Evolutionary conservation across 2,113 vertebrate genomes (phyloP), one percentile per base, ranked within the genome.

Genomic region (Ramphastos sulfuratus): DNA sequence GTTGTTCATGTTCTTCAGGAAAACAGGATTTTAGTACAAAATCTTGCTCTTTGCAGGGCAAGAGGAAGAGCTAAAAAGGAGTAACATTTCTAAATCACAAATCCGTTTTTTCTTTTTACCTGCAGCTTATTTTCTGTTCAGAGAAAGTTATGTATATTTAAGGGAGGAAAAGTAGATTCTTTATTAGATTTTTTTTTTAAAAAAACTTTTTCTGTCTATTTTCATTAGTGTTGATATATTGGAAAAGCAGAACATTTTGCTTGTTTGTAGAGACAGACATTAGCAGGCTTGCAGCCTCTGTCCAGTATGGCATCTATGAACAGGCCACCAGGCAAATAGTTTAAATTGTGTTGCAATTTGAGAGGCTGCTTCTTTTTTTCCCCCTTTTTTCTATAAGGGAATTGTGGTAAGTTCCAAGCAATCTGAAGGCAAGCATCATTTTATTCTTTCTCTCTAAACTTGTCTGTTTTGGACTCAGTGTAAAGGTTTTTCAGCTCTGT

Each of bases 271-370:
- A 67, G 58, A 50, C 15, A 83, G 65, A 25, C 21, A 52, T 17
- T 35, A 74, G 46, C 56, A 90, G 70, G 9, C 66, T 89, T 65
- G 61, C 28, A 86, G 69, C 30, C 25, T 80, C 37, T 82, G 42
- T 64, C 59, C 52, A 50, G 8, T 63, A 56, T 54, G 25, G 28
- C 46, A 66, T 64, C 65, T 58, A 33, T 24, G 39, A 85, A 70
- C 67, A 85, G 67, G 54, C 55, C 58, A 82, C 71, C 56, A 58
- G 61, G 59, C 55, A 91, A 95, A 86, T 46, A 56, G 65, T 71
- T 90, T 74, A 74, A 83, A 88, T 84, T n/a, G 7, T 90, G 73
- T 50, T 84, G 83, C 30, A 58, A n/a, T 75, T 83, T 83, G 69
- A 93, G 44, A 92, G 12, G 54, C n/a, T 44, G 31, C 30, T 75